These are phyloP conservation scores for Agriotes lineatus DNA, from an alignment of 2,888 invertebrate species.

Conservation along the genomic window DNA sequence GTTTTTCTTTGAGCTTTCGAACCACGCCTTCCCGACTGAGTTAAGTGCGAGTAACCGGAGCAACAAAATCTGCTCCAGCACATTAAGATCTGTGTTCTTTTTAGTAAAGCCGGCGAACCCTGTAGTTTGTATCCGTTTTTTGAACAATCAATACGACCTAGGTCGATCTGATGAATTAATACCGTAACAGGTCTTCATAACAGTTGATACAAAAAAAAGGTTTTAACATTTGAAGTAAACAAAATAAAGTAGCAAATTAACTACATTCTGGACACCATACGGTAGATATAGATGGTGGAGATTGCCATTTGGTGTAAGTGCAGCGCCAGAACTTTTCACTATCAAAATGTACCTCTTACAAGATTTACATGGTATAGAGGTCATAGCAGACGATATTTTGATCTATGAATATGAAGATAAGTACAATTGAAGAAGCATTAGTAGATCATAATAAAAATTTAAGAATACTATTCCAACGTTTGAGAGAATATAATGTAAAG, in stretches of 20 bases:
- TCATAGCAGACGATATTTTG: background rate
- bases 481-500: background rate
- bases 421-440: slow-evolving; percentile 3
- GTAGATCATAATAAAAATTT: slow-evolving; percentile 1
- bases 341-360: background rate
- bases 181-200: too few relatives aligned
- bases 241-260: slow-evolving; percentile 13
- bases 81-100: too few relatives aligned
- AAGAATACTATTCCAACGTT: background rate
- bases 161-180: too few relatives aligned
- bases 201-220: slow-evolving; percentile 42
- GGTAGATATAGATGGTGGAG: slow-evolving; percentile 18
- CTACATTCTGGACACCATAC: slow-evolving; percentile 28
- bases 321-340: slow-evolving; percentile 15
- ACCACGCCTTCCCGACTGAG: too few relatives aligned
- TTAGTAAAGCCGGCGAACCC: too few relatives aligned
- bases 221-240: slow-evolving; percentile 42
- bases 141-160: too few relatives aligned
- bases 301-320: slow-evolving; percentile 33
- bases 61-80: too few relatives aligned
- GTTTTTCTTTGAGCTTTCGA: too few relatives aligned
- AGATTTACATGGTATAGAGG: background rate
- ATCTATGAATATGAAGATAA: slow-evolving; percentile 3
- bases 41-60: too few relatives aligned
- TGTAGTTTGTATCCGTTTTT: too few relatives aligned